Percentiles rank a stretch among this genome's conserved stretches.
Conservation (phyloP, 2,113 vertebrate genomes). For the Origma solitaria region DNA sequence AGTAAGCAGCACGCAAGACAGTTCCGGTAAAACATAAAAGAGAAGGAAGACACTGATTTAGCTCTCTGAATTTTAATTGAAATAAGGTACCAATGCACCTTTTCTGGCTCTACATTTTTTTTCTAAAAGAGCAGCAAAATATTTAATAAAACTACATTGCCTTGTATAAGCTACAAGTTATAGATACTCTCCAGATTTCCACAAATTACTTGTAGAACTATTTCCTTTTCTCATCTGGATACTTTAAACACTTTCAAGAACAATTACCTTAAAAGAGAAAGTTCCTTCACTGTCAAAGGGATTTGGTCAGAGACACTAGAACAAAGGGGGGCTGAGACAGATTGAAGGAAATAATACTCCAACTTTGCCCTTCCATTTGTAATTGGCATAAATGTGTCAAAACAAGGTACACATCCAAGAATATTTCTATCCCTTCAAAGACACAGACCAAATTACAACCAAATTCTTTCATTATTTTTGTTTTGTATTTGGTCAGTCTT, state of each 20-base stretch:
- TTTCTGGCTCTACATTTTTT: neutral
- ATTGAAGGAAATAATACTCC: neutral
- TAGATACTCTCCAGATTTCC: neutral
- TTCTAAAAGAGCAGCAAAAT: neutral
- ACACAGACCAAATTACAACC: constrained; percentile 5
- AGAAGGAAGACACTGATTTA: neutral
- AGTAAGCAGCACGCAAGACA: neutral
- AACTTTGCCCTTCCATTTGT: constrained; percentile 2
- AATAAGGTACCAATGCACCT: neutral
- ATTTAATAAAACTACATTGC: neutral
- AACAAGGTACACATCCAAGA: constrained; percentile 37
- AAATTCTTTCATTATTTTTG: constrained; percentile 5
- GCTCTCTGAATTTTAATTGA: neutral
- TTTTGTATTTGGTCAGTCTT: constrained; percentile 47
- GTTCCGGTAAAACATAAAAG: neutral
- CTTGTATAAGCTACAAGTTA: neutral
- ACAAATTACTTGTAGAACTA: neutral
- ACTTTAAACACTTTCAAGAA: constrained; percentile 5
- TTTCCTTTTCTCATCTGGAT: neutral
- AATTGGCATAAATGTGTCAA: constrained; percentile 13
- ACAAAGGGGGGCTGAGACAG: neutral
- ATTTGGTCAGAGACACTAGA: neutral
- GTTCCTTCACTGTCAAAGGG: neutral
- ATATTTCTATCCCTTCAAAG: constrained; percentile 52
- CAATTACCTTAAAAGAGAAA: neutral